These are phyloP conservation scores for Lasioglossum malachurum DNA, from an alignment of 2,888 invertebrate genomes.

Conservation along the genomic window DNA sequence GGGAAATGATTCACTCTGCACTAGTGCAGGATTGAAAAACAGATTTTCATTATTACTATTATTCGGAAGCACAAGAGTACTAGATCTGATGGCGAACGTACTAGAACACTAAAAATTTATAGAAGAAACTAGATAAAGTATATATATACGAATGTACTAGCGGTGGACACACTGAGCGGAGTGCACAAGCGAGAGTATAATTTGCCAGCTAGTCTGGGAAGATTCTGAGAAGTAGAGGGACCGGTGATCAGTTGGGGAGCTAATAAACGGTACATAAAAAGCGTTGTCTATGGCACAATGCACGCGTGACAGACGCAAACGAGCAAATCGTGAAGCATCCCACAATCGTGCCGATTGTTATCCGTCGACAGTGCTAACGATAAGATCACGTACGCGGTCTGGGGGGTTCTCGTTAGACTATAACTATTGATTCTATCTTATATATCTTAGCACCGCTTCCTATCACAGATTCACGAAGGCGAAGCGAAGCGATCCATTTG, in stretches of 20 bases:
- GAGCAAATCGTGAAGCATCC: conserved; percentile 7
- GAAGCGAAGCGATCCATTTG: conserved; percentile 25
- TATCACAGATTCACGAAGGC: conserved; percentile 27
- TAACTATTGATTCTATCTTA: conserved; percentile 28
- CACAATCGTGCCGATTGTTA: conserved; percentile 30
- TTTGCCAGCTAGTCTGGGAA: not conserved
- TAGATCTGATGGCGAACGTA: too few species aligned
- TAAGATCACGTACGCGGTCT: conserved; percentile 25
- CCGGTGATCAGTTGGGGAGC: accelerated
- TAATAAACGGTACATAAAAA: not conserved
- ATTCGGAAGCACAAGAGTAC: too few species aligned
- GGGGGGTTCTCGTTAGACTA: conserved; percentile 30
- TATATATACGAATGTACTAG: too few species aligned
- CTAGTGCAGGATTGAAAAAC: too few species aligned
- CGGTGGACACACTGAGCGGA: too few species aligned
- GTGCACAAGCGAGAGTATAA: too few species aligned
- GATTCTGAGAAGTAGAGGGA: not conserved
- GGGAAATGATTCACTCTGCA: too few species aligned
- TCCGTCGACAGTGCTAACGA: conserved; percentile 27
- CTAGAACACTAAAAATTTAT: too few species aligned
- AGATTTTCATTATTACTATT: too few species aligned
- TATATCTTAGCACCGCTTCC: conserved; percentile 34
- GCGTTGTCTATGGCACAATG: accelerated
- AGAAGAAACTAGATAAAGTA: too few species aligned
- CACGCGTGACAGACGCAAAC: not conserved